Base-by-base conservation (phyloP, 2,113 vertebrate genomes). In the Halichoeres trimaculatus region DNA sequence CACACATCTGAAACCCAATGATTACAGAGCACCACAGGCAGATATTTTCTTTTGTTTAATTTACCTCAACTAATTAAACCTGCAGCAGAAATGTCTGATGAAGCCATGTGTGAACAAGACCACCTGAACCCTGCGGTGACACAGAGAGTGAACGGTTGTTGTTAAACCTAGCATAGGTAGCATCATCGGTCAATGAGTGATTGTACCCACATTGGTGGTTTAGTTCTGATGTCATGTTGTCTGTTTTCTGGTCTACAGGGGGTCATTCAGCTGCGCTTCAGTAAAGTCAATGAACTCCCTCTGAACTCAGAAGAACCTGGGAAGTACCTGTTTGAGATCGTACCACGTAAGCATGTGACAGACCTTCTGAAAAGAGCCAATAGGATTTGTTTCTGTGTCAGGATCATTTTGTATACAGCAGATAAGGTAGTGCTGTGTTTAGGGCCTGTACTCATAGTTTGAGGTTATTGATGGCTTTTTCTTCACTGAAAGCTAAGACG, bases 301-400 rank as follows among this genome's bases (percentile, higher is more conserved):
- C 79, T 76, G 1, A 96, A 92, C 75, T 86, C 94, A 0, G 97
- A 99, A 20, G 96, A 99, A 41, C 91, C 91, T 0, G 96, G 95
- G 40, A 98, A 95, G 61, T 97, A 95, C 88, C 94, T 98, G 71
- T 99, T 99, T 1, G 96, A 99, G 86, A 95, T 99, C 70, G 90
- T 95, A 76, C 96, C 95, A 93, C 95, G 98, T 98, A 89, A 90
- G 95, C 10, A 61, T 43, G 7, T 2, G 41, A 53, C 14, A 4
- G 0, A 20, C 26, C n/a, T 13, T 52, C 14, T 16, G 30, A 38
- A 5, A 4, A 16, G 12, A 53, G 36, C n/a, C 20, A 17, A 54
- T 35, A 10, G 22, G 24, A 26, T 24, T 30, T 10, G 14, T 10
- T 26, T 6, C 6, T 4, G 30, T 30, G 30, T 30, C 30, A 30